These are phyloP conservation scores for Lepilemur septentrionalis DNA, from an alignment of 2,797 vertebrate species.

Conservation along the genomic window DNA sequence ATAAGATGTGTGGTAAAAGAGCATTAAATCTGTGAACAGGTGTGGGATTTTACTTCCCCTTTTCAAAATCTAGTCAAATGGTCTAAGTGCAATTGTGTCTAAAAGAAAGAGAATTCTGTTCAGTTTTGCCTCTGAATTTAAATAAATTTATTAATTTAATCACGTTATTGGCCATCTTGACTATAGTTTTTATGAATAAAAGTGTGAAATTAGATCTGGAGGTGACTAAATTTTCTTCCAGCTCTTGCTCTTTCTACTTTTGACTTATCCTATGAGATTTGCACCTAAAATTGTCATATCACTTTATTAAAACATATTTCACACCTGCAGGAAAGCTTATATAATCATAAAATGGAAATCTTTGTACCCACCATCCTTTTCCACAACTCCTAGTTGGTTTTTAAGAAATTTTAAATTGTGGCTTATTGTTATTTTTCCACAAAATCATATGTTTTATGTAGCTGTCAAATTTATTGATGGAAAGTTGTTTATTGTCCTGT, in stretches of 20 bases:
- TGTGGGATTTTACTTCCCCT: neutral
- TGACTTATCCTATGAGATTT: neutral
- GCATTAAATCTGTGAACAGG: neutral
- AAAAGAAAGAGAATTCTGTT: neutral
- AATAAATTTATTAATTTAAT: neutral
- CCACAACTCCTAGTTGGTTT: neutral
- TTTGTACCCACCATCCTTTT: neutral
- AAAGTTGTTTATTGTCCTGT: neutral
- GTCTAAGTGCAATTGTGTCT: neutral
- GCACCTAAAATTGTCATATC: neutral
- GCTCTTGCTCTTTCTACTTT: neutral
- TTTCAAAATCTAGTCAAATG: neutral
- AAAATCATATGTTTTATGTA: neutral
- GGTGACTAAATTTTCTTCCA: neutral
- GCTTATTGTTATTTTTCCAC: neutral
- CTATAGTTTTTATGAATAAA: neutral
- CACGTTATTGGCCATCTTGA: neutral
- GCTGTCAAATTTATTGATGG: neutral
- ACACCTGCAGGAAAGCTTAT: neutral
- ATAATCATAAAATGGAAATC: neutral
- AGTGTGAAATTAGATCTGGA: neutral
- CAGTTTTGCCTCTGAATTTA: neutral
- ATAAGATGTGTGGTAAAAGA: neutral
- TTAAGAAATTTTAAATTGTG: neutral
- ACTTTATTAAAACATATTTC: neutral